Conservation (phyloP, 1,140 invertebrate genomes). For the Whitmania pigra region DNA sequence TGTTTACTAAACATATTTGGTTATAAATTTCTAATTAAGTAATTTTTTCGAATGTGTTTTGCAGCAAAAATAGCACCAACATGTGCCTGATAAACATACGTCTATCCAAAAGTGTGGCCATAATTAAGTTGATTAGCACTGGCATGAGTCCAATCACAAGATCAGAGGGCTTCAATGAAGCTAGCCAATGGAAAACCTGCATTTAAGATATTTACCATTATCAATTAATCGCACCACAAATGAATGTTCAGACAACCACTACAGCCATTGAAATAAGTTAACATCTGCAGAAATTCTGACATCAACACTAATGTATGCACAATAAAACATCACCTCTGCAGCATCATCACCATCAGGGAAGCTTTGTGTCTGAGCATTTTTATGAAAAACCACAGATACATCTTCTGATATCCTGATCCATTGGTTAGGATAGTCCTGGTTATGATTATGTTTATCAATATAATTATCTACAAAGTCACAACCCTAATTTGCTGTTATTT, state of each 20-base stretch:
- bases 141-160: constrained; percentile 61
- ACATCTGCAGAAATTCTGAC: no score
- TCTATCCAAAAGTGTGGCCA: constrained; percentile 43
- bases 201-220: background rate
- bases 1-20: no score
- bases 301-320: no score
- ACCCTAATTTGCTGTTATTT: no score
- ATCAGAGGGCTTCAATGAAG: constrained; percentile 53
- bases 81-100: constrained; percentile 25
- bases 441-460: background rate
- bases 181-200: constrained; percentile 63
- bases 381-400: constrained; percentile 78
- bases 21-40: no score
- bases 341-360: constrained; percentile 67
- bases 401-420: constrained; percentile 85
- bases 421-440: constrained; percentile 44
- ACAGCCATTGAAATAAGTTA: no score
- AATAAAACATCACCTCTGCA: background rate
- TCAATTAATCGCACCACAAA: no score
- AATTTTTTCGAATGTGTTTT: no score
- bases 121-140: constrained; percentile 52
- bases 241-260: no score
- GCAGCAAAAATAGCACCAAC: background rate
- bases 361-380: constrained; percentile 65
- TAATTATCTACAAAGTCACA: no score